Evolutionary conservation across 1,140 invertebrate genomes (phyloP).

Genomic region (Saccostrea echinata): DNA sequence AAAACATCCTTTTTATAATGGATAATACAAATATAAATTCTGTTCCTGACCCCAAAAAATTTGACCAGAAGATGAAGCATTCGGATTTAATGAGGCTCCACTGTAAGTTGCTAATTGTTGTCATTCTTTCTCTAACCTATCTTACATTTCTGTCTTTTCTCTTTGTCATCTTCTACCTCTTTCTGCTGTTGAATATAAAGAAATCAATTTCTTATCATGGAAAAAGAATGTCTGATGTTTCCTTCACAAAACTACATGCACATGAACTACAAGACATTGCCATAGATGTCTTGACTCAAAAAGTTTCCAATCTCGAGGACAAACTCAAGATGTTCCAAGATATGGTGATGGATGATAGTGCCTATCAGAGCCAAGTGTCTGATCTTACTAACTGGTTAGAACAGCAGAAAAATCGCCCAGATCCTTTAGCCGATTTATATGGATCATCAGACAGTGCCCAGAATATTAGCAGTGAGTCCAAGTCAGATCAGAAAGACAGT

Average conservation of each 20-base stretch:
- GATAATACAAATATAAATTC: too few relatives aligned
- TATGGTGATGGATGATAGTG: constrained; percentile 60
- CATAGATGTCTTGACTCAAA: constrained; percentile 47
- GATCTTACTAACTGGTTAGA: constrained; percentile 58
- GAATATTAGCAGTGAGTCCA: background rate
- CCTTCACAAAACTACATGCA: constrained; percentile 35
- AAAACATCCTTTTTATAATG: too few relatives aligned
- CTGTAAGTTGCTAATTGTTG: background rate
- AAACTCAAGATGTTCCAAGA: constrained; percentile 60
- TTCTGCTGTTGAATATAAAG: background rate
- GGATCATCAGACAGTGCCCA: constrained; percentile 6
- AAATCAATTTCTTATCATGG: background rate
- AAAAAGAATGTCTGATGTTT: background rate
- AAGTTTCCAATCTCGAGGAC: constrained; percentile 58
- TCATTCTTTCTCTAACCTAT: background rate
- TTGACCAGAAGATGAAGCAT: too few relatives aligned
- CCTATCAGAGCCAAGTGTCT: constrained; percentile 61
- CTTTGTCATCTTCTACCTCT: constrained; percentile 7
- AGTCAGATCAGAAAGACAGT: background rate
- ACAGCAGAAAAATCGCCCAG: constrained; percentile 51
- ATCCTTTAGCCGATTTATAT: constrained; percentile 42
- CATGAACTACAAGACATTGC: constrained; percentile 49
- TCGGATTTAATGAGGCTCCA: too few relatives aligned
- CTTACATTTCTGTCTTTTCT: background rate
- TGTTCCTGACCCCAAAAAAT: too few relatives aligned